A percentile compares a stretch with the other conserved stretches of the same genome.
These are phyloP conservation scores for Falco rusticolus DNA, from an alignment of 2,797 vertebrate species.

Conservation along the genomic window DNA sequence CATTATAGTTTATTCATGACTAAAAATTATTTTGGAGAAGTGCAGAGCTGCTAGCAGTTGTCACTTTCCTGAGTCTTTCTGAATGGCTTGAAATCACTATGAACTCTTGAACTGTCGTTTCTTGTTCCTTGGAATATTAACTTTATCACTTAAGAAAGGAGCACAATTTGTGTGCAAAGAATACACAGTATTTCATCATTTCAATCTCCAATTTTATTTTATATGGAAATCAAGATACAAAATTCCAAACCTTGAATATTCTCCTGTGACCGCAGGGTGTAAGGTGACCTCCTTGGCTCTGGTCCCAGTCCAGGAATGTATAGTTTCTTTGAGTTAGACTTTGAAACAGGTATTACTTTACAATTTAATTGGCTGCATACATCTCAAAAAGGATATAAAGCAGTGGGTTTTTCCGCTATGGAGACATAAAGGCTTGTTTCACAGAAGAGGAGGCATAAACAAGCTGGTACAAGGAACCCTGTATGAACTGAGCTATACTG, in stretches of 20 bases:
- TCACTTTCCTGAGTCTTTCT: neutral
- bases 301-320: conserved; percentile 58
- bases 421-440: conserved; percentile 75
- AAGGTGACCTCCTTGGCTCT: conserved; percentile 65
- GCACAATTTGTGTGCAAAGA: neutral
- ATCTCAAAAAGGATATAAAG: conserved; percentile 69
- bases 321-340: conserved; percentile 63
- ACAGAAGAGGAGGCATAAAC: conserved; percentile 72
- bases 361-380: conserved; percentile 76
- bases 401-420: conserved; percentile 68
- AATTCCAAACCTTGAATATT: neutral
- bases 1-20: conserved; percentile 1
- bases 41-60: neutral
- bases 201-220: neutral
- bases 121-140: neutral
- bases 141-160: neutral
- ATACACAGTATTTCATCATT: neutral
- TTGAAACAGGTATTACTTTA: conserved; percentile 74
- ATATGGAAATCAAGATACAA: neutral
- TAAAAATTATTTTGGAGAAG: neutral
- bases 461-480: conserved; percentile 76
- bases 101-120: conserved; percentile 29
- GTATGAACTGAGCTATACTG: conserved; percentile 69
- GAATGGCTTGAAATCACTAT: neutral
- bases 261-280: neutral